Evolutionary conservation across 1,140 invertebrate species (phyloP).

Genomic region (Cotesia glomerata): DNA sequence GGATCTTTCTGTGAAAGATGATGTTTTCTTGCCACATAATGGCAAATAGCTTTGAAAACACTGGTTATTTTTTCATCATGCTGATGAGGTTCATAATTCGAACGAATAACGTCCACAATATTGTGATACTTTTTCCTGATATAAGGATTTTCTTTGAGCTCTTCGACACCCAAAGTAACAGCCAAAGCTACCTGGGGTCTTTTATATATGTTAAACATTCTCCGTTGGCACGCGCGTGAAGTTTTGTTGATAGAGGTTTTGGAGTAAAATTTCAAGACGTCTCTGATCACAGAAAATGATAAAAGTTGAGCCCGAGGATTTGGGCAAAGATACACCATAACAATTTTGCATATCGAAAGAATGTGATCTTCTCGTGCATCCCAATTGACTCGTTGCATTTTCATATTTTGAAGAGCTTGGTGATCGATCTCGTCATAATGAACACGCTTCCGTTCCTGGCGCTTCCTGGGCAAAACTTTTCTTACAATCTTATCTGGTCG

Average conservation of each 20-base stretch:
- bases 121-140: slow-evolving; percentile 56
- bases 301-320: slow-evolving; percentile 62
- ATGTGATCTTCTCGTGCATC: slow-evolving; percentile 69
- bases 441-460: slow-evolving; percentile 36
- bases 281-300: slow-evolving; percentile 65
- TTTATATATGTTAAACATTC: slow-evolving; percentile 70
- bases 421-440: slow-evolving; percentile 74
- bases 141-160: slow-evolving; percentile 67
- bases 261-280: slow-evolving; percentile 67
- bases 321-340: slow-evolving; percentile 69
- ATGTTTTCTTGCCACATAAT: slow-evolving; percentile 57
- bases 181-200: slow-evolving; percentile 66
- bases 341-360: slow-evolving; percentile 73
- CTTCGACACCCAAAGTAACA: slow-evolving; percentile 68
- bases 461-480: slow-evolving; percentile 50
- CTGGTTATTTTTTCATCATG: slow-evolving; percentile 48
- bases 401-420: slow-evolving; percentile 71
- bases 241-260: slow-evolving; percentile 72
- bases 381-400: slow-evolving; percentile 71
- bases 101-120: slow-evolving; percentile 46
- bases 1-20: slow-evolving; percentile 53
- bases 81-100: slow-evolving; percentile 41
- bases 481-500: slow-evolving; percentile 46
- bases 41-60: slow-evolving; percentile 53
- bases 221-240: slow-evolving; percentile 71